These are phyloP conservation scores for Hirudo medicinalis DNA, from an alignment of 1,140 invertebrate species.

Conservation along the genomic window DNA sequence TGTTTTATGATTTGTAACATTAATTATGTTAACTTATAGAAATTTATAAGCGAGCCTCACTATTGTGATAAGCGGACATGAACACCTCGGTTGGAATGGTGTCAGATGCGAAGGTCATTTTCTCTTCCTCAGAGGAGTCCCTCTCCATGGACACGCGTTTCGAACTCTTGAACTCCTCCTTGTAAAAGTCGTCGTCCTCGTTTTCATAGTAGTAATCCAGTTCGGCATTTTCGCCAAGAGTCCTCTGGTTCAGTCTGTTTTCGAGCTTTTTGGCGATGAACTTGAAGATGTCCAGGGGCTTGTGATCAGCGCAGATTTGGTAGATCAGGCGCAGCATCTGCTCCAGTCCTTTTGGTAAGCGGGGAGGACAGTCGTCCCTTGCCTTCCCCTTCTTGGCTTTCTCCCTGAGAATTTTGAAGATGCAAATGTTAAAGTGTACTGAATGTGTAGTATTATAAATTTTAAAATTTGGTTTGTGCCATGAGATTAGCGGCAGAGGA, in stretches of 20 bases:
- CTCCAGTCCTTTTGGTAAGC: background rate
- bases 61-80: slow-evolving; percentile 1
- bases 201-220: too few relatives aligned
- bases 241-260: background rate
- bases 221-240: background rate
- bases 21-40: too few relatives aligned
- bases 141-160: background rate
- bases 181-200: too few relatives aligned
- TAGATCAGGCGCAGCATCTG: background rate
- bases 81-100: background rate
- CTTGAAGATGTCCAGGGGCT: background rate
- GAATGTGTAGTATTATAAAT: too few relatives aligned
- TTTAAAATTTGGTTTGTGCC: too few relatives aligned
- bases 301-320: background rate
- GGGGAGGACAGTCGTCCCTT: background rate
- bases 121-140: background rate
- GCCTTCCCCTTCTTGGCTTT: background rate
- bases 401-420: background rate
- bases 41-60: background rate
- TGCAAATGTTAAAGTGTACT: too few relatives aligned
- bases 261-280: slow-evolving; percentile 10
- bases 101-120: background rate
- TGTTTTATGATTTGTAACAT: too few relatives aligned
- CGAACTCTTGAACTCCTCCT: background rate
- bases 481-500: too few relatives aligned